Percentiles rank a stretch among this genome's conserved stretches.
Evolutionary conservation across 2,888 invertebrate genomes (phyloP).

Genomic region (Cosmorhoe ocellata): DNA sequence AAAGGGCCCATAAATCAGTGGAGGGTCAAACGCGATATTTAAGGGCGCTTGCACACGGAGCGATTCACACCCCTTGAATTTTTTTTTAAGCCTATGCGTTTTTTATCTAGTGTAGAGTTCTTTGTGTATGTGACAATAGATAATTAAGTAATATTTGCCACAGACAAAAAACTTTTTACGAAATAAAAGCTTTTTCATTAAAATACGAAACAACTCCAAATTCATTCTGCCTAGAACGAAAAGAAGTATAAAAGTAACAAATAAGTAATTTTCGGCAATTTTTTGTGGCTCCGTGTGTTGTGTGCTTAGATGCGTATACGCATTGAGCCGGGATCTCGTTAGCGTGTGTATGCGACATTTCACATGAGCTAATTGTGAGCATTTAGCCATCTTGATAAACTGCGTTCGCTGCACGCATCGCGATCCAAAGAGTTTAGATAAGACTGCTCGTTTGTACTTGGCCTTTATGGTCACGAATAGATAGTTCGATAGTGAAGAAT

Average conservation of each 20-base stretch:
- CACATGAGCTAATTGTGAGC: constrained; percentile 79
- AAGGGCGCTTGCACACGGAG: constrained; percentile 44
- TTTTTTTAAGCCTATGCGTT: no score
- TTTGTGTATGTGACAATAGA: not conserved
- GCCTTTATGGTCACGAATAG: no score
- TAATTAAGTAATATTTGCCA: no score
- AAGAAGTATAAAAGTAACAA: no score
- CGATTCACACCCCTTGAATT: constrained; percentile 8
- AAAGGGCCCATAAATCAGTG: constrained; percentile 73
- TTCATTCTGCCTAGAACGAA: no score
- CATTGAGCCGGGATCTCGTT: constrained; percentile 73
- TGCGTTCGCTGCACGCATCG: constrained; percentile 59
- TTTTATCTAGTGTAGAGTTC: no score
- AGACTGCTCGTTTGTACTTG: not conserved
- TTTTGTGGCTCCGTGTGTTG: constrained; percentile 14
- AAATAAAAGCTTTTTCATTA: no score
- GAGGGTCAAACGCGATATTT: constrained; percentile 65
- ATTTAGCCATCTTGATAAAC: constrained; percentile 80
- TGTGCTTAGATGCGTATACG: constrained; percentile 41
- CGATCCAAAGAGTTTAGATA: constrained; percentile 31
- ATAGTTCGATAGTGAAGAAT: no score
- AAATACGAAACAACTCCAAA: no score
- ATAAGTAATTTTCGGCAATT: no score
- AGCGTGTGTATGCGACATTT: constrained; percentile 80
- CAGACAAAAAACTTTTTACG: no score